These are phyloP conservation scores for Thunnus maccoyii DNA, from an alignment of 2,113 vertebrate genomes.

Conservation along the genomic window DNA sequence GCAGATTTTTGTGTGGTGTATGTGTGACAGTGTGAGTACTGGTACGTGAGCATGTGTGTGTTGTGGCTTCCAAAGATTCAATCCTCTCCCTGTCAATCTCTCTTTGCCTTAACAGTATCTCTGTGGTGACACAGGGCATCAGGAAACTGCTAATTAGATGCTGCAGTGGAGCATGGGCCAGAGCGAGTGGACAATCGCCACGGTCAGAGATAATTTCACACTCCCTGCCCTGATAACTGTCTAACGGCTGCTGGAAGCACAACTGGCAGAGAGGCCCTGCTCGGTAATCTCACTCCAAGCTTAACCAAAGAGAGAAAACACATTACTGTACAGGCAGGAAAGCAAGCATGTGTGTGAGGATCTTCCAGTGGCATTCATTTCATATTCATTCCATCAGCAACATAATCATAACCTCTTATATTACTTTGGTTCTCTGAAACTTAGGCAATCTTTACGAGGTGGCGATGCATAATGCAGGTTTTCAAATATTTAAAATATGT, in stretches of 20 bases:
- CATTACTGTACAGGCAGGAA: not conserved
- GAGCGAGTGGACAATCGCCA: conserved; percentile 66
- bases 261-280: conserved; percentile 49
- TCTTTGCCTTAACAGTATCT: conserved; percentile 29
- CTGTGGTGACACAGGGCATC: conserved; percentile 42
- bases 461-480: not conserved
- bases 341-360: not conserved
- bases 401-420: not conserved
- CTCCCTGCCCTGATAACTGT: conserved; percentile 71
- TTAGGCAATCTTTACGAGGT: too few species aligned
- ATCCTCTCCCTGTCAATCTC: conserved; percentile 10
- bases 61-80: conserved; percentile 17
- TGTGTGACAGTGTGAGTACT: not conserved
- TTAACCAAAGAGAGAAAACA: conserved; percentile 20
- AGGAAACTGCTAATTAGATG: conserved; percentile 72
- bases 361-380: conserved; percentile 20
- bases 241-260: conserved; percentile 63
- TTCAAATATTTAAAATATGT: conserved; percentile 3
- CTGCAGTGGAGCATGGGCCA: conserved; percentile 64
- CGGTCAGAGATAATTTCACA: conserved; percentile 80
- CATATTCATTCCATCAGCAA: not conserved
- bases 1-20: not conserved
- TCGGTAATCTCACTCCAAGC: conserved; percentile 55
- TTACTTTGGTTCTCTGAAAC: too few species aligned
- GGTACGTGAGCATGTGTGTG: not conserved